These are phyloP conservation scores for Nomia melanderi DNA, from an alignment of 1,140 invertebrate species.

Conservation along the genomic window DNA sequence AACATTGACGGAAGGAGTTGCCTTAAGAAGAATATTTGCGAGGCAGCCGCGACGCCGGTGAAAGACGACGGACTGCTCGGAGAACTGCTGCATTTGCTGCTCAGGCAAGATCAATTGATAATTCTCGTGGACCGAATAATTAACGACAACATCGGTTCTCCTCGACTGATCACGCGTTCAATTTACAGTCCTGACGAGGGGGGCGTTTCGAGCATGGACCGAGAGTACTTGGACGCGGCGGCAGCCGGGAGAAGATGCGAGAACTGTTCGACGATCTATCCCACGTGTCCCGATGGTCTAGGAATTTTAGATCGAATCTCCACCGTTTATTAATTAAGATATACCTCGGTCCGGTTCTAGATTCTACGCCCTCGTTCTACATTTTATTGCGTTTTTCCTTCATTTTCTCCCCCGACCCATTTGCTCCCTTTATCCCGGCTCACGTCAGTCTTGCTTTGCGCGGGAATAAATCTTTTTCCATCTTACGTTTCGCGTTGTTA, in stretches of 20 bases:
- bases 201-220: conserved; percentile 60
- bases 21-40: conserved; percentile 79
- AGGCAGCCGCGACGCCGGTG: conserved; percentile 76
- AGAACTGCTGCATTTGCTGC: conserved; percentile 79
- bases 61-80: conserved; percentile 79
- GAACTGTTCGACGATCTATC: conserved; percentile 73
- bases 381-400: neutral
- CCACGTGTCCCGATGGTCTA: conserved; percentile 70
- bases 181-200: conserved; percentile 75
- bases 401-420: neutral
- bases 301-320: conserved; percentile 76
- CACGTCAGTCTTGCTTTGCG: neutral
- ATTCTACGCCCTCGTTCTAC: neutral
- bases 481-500: neutral
- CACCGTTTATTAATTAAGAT: conserved; percentile 36
- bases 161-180: conserved; percentile 5
- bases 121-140: neutral
- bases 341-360: neutral
- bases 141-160: no score
- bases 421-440: neutral
- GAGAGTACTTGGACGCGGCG: conserved; percentile 72
- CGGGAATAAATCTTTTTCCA: conserved; percentile 2
- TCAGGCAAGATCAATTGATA: conserved; percentile 74
- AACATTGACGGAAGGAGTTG: conserved; percentile 74
- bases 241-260: conserved; percentile 66